Evolutionary conservation across 2,888 invertebrate genomes (phyloP), one percentile per base, ranked within the genome.

Genomic region (Leptinotarsa rubiginosa): DNA sequence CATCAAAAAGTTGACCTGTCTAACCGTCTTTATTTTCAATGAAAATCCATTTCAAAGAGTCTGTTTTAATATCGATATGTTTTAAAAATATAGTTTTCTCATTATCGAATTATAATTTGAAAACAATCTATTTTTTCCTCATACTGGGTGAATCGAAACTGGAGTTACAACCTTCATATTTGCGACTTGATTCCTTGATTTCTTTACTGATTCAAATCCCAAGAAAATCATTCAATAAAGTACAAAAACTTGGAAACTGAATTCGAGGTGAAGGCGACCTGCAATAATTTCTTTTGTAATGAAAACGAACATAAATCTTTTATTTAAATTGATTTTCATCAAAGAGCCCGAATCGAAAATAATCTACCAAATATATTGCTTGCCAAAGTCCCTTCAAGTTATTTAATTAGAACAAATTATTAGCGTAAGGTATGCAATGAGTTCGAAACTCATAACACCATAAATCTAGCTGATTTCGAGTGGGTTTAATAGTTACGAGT

Each of bases 401-500:
- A 66, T 73, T 74, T 70, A 74, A 70, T 74, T 70, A 74, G 66
- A 66, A 66, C 70, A 62, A 74, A 70, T 74, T 74, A 70, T 70
- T 59, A 49, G 50, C 31, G 59, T 50, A 49, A 56, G 70, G 70
- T 74, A 66, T 69, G 69, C 69, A 66, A 59, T 70, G 62, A 50
- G 2, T 62, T 62, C 41, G 62, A 31, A 69, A 65, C 69, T 73
- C 69, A 66, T 73, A 74, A 66, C 66, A 74, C 66, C 3, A 74
- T 74, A 74, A 74, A 74, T 74, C 67, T 59, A 56, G 15, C 62
- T 62, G 31, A 59, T 49, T 66, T 47, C 73, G 73, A 73, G 75
- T 75, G 72, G 75, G 75, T 72, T 75, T 75, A 72, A 72, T 75
- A 75, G 75, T 68, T 71, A 65, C 74, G 52, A 72, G 75, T 71